Conservation (phyloP, 2,797 vertebrate species). For the Halcyon smyrnensis region DNA sequence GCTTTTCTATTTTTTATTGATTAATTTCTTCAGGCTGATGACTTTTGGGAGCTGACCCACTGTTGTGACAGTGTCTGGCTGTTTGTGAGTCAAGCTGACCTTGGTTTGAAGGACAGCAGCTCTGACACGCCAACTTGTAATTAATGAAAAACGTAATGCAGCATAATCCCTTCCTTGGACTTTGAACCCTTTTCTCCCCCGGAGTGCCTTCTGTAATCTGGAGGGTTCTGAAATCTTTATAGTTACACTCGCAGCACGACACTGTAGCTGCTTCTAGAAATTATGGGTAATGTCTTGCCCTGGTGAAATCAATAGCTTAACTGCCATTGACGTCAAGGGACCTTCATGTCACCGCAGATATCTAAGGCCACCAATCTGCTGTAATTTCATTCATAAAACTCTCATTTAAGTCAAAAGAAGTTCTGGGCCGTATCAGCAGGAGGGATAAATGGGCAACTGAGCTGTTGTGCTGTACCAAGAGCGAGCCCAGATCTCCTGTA, state of each 20-base stretch:
- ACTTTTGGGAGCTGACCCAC: neutral
- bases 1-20: neutral
- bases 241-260: neutral
- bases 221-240: neutral
- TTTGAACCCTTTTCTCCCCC: neutral
- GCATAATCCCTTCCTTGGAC: neutral
- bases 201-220: neutral
- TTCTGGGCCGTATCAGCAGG: neutral
- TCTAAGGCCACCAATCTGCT: neutral
- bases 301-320: conserved; percentile 1
- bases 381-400: conserved; percentile 1
- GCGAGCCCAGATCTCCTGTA: neutral
- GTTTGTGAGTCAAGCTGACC: neutral
- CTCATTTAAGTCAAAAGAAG: neutral
- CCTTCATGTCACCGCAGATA: neutral
- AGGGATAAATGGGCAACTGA: neutral
- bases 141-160: neutral
- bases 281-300: neutral
- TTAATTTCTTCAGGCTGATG: neutral
- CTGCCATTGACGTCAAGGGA: neutral
- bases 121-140: neutral
- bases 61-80: neutral
- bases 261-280: neutral
- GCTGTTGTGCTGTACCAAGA: neutral
- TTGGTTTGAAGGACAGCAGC: neutral